Evolutionary conservation across 2,888 invertebrate species (phyloP).

Genomic region (Andricus curvator): DNA sequence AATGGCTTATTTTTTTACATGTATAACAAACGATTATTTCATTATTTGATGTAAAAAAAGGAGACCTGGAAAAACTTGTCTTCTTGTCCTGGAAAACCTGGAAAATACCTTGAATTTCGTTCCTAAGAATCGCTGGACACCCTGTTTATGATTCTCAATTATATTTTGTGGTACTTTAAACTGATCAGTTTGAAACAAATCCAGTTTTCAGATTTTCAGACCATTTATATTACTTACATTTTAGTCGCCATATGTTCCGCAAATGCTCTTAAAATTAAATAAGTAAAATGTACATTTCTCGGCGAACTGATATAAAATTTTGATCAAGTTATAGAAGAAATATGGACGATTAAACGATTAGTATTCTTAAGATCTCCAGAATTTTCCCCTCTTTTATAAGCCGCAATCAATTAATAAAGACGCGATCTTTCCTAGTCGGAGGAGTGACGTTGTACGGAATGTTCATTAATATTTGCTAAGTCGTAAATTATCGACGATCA

Average conservation of each 20-base stretch:
- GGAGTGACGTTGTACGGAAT: slow-evolving; percentile 14
- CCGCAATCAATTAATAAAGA: slow-evolving; percentile 8
- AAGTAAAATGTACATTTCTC: slow-evolving; percentile 36
- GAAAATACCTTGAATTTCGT: no score
- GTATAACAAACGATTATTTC: no score
- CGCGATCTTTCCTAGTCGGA: neutral
- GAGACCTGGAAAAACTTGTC: no score
- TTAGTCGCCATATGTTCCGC: slow-evolving; percentile 4
- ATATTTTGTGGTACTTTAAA: no score
- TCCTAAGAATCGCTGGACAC: no score
- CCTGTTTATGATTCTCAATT: no score
- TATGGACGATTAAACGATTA: slow-evolving; percentile 33
- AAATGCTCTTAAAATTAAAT: slow-evolving; percentile 34
- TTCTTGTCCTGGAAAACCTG: no score
- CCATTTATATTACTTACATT: neutral
- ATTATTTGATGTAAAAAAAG: no score
- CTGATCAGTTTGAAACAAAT: no score
- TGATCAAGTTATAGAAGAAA: slow-evolving; percentile 24
- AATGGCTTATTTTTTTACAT: no score
- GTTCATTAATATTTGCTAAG: slow-evolving; percentile 32
- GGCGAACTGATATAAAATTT: slow-evolving; percentile 5
- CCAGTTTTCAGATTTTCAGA: no score
- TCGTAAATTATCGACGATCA: slow-evolving; percentile 26
- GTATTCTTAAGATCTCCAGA: slow-evolving; percentile 24
- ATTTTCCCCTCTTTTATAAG: slow-evolving; percentile 11